Evolutionary conservation across 2,797 vertebrate genomes (phyloP), one percentile per base, ranked within the genome.

Genomic region (Rhyacichthys aspro): DNA sequence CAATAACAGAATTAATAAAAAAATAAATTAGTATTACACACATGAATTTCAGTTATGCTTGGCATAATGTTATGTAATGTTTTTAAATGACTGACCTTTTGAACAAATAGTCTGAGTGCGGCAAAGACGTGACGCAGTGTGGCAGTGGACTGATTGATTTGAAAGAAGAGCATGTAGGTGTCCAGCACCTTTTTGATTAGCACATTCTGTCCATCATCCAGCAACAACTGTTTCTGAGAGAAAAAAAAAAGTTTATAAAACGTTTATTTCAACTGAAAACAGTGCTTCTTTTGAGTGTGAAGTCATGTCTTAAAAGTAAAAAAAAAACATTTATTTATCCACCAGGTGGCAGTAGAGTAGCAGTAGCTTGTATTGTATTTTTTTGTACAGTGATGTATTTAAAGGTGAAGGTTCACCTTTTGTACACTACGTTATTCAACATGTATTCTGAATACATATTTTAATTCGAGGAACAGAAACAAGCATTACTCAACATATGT

Each of bases 151-250:
- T 99, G 96, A 90, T 95, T 99, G 86, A 98, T 96, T 91, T 99
- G 97, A 82, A 99, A 92, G 88, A 96, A 99, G 70, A 98, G 95
- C 79, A 99, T 90, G 83, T 97, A 95, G 1, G 96, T 98, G 86
- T 99, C 97, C 80, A 99, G 97, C 47, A 99, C 95, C 84, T 97
- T 98, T 89, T 96, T 98, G 95, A 98, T 97, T 88, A 96, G 33
- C 11, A 86, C 88, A 66, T 97, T 98, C 81, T 99, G 97, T 50
- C 97, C 96, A 17, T 99, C 96, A 14, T 97, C 96, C 68, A 94
- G 91, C 72, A 93, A 90, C 48, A 99, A 87, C 73, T 96, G 95
- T 80, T 95, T 97, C 97, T 98, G 88, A 64, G 82, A 28, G 48
- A 28, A 67, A 48, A 8, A 59, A 11, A 2, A 50, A 59, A 39